A percentile compares a stretch with the other conserved stretches of the same genome.
Conservation (phyloP, 2,888 invertebrate species). For the Oxycera nigricornis region DNA sequence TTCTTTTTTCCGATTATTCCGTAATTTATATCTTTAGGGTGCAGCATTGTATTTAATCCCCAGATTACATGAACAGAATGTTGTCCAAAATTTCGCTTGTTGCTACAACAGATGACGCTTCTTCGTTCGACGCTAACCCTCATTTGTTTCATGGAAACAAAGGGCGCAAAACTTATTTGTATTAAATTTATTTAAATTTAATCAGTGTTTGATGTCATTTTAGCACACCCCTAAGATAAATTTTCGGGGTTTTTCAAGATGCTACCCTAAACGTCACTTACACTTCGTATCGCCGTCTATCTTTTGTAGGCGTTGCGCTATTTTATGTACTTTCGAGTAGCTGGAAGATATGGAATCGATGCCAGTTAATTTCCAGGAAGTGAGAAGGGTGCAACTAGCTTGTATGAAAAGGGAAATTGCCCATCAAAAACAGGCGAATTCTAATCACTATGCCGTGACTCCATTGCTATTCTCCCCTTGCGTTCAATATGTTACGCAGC, state of each 20-base stretch:
- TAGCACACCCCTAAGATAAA: slow-evolving; percentile 13
- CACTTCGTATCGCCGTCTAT: background rate
- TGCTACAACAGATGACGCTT: background rate
- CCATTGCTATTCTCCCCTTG: slow-evolving; percentile 44
- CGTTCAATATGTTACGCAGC: background rate
- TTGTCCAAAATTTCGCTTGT: background rate
- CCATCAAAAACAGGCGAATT: slow-evolving; percentile 51
- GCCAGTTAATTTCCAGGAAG: background rate
- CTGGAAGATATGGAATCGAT: background rate
- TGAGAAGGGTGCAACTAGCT: background rate
- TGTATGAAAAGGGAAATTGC: slow-evolving; percentile 47
- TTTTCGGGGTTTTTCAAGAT: slow-evolving; percentile 1
- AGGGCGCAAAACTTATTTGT: slow-evolving; percentile 57
- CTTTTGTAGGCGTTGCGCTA: background rate
- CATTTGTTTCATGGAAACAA: slow-evolving; percentile 13
- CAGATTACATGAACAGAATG: slow-evolving; percentile 11
- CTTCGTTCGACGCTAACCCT: background rate
- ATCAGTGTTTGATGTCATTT: slow-evolving; percentile 52
- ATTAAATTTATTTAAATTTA: slow-evolving; percentile 63
- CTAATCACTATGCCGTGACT: slow-evolving; percentile 49
- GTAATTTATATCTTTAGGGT: slow-evolving; percentile 28
- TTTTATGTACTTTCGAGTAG: background rate
- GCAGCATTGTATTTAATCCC: slow-evolving; percentile 25
- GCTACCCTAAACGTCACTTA: background rate
- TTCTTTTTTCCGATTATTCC: slow-evolving; percentile 12